These are phyloP conservation scores for Procambarus virginalis DNA, from an alignment of 1,140 invertebrate species.

Conservation along the genomic window DNA sequence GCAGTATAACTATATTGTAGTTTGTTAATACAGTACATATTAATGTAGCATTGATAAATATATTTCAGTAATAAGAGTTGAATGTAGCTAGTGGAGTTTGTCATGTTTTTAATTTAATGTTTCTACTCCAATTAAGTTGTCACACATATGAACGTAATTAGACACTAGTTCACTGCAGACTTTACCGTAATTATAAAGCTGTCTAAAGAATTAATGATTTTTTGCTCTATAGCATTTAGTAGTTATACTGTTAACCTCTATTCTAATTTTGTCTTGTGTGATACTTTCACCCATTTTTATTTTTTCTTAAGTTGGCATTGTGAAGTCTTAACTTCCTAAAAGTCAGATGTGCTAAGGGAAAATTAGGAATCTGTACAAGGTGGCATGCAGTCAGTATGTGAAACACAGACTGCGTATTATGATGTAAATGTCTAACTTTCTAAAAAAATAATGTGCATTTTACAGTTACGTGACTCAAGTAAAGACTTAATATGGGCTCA, in stretches of 20 bases:
- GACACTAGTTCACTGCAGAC: neutral
- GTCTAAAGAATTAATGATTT: neutral
- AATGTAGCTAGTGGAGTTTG: neutral
- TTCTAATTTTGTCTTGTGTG: neutral
- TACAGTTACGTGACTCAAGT: too few relatives aligned
- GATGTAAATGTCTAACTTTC: too few relatives aligned
- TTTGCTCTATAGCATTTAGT: neutral
- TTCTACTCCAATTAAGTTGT: neutral
- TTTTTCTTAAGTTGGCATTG: constrained; percentile 1
- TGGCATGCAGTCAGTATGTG: neutral
- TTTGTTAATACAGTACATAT: neutral
- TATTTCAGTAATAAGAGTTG: neutral
- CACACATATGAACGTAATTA: too few relatives aligned
- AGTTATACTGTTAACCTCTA: neutral
- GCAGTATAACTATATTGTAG: neutral
- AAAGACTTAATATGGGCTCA: too few relatives aligned
- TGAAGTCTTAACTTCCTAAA: neutral
- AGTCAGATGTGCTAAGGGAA: neutral
- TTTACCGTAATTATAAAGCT: neutral
- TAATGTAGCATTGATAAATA: neutral
- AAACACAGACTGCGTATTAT: too few relatives aligned
- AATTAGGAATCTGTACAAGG: constrained; percentile 5
- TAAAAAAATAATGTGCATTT: too few relatives aligned
- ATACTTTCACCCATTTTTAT: neutral
- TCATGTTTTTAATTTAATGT: neutral